Base-by-base conservation (phyloP, 1,140 invertebrate genomes). In the Belonocnema kinseyi region DNA sequence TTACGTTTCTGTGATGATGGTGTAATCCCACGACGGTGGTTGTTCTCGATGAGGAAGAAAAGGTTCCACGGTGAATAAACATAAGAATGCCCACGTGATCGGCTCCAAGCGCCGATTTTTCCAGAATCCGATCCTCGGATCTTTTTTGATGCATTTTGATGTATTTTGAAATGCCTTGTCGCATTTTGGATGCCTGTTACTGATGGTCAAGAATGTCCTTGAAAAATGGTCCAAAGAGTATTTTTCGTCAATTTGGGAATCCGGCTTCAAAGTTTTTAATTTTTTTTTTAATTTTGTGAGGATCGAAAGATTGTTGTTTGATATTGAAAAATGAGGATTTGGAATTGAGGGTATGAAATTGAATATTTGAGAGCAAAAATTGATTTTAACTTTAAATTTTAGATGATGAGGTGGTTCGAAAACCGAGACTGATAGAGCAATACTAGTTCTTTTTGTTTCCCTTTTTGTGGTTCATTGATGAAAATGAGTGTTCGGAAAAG, bases 1-100 rank as follows among this genome's bases (percentile, higher is more conserved):
- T 84, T 85, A 85, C 83, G 50, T 83, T 83, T 78, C 82, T 80
- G 53, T 61, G n/a, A 53, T 53, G 56, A 50, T 61, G 52, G 16
- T 79, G 81, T 74, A 77, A 81, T 88, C 80, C 85, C 81, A 83
- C 81, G 86, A 81, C 72, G 85, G 77, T 70, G 78, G 80, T 72
- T 76, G 75, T 82, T 74, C 81, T 83, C 76, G 72, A 79, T 66
- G 70, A 76, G 77, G 21, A 26, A 85, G 75, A 83, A 81, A 83
- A 75, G 70, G 78, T 86, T 83, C 85, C 81, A 81, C 72, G 84
- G 70, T 75, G 83, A 85, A 80, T 85, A 79, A 78, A 77, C 74
- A 66, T 82, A 83, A 86, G 78, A 89, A 88, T 88, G 86, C 86
- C 86, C 88, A 88, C 77, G 58, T 85, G 61, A 80, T 73, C 76